Percentiles rank a stretch among this genome's conserved stretches.
phyloP scores from a whole-genome alignment of 1,140 invertebrate genomes.

The Drosophila malerkotliana region DNA sequence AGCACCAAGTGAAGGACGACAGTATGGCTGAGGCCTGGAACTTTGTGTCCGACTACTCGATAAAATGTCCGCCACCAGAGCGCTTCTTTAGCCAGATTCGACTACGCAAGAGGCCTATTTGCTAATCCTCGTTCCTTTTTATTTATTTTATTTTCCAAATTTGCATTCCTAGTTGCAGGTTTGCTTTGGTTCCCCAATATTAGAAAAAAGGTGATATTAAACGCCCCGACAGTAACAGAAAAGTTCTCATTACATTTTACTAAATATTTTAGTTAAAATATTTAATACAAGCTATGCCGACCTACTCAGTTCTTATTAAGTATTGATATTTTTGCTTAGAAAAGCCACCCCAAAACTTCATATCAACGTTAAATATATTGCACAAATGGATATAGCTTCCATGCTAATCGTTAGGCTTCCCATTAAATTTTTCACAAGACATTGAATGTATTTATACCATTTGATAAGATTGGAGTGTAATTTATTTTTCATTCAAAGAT shows the following conservation, averaged over 20 bases:
- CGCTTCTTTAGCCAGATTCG: conserved; percentile 70
- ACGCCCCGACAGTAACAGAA: background rate
- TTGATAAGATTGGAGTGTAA: background rate
- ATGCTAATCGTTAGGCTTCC: conserved; percentile 12
- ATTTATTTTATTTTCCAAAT: background rate
- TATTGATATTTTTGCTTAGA: background rate
- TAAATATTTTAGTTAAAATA: background rate
- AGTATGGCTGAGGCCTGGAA: conserved; percentile 74
- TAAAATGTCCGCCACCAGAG: conserved; percentile 67
- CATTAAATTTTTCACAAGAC: background rate
- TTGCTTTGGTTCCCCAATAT: background rate
- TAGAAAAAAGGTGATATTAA: background rate
- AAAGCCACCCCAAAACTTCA: conserved; percentile 15
- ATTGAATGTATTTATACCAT: background rate
- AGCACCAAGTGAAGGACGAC: conserved; percentile 75
- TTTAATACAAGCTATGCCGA: too few species aligned
- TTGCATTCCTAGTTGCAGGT: background rate
- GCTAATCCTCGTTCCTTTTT: conserved; percentile 26
- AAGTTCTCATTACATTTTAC: background rate
- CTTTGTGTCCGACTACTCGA: conserved; percentile 69
- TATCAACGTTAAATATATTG: conserved; percentile 53
- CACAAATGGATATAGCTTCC: conserved; percentile 14
- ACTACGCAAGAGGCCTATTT: conserved; percentile 57
- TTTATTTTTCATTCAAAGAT: conserved; percentile 8
- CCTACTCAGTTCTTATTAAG: background rate